These are phyloP conservation scores for Equus przewalskii DNA, from an alignment of 2,113 vertebrate genomes.

Conservation along the genomic window DNA sequence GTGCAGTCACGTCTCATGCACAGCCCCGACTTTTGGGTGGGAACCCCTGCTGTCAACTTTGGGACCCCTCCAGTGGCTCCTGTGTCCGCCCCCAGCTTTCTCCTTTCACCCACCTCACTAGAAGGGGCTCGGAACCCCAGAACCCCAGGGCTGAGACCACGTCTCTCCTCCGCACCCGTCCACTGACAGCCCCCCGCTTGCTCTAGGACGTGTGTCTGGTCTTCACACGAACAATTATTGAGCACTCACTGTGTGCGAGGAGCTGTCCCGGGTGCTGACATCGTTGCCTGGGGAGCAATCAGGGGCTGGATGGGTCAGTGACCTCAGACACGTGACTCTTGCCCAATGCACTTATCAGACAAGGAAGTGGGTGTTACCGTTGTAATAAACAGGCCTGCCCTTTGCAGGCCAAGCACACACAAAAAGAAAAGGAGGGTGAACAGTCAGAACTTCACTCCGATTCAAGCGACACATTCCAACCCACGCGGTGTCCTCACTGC, in stretches of 20 bases:
- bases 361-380: background rate
- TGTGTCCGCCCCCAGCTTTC: background rate
- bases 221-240: fast-evolving
- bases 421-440: background rate
- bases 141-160: background rate
- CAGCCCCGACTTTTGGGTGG: background rate
- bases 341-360: too few relatives aligned
- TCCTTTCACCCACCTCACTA: background rate
- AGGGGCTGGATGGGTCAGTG: background rate
- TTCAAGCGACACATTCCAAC: too few relatives aligned
- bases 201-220: background rate
- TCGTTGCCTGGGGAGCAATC: background rate
- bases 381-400: background rate
- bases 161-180: background rate
- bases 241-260: background rate
- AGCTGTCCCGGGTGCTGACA: slow-evolving; percentile 47
- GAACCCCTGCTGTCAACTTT: background rate
- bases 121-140: background rate
- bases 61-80: background rate
- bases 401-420: background rate
- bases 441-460: background rate
- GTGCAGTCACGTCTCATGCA: background rate
- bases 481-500: too few relatives aligned
- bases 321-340: background rate
- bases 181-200: background rate